A percentile compares a stretch with the other conserved stretches of the same genome.
phyloP scores from a whole-genome alignment of 2,888 invertebrate genomes.

The Parnassius mnemosyne region DNA sequence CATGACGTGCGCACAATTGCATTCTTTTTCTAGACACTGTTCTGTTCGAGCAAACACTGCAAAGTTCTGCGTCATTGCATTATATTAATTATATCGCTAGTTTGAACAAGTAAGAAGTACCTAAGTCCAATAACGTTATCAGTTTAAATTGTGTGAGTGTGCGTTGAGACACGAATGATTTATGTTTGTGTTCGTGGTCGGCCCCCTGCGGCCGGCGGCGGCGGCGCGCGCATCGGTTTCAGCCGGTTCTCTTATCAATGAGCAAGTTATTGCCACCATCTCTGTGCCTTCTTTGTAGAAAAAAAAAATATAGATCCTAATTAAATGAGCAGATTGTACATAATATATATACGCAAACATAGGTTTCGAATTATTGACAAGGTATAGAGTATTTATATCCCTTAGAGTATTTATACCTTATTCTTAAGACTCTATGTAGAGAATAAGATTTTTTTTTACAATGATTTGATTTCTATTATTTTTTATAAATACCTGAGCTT shows the following conservation, averaged over 20 bases:
- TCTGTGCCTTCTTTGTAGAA: conserved; percentile 41
- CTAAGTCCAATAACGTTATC: conserved; percentile 52
- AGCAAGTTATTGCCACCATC: conserved; percentile 52
- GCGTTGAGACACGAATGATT: conserved; percentile 31
- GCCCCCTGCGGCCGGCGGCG: conserved; percentile 69
- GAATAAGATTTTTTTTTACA: no score
- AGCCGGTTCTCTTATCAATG: conserved; percentile 67
- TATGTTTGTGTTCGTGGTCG: conserved; percentile 36
- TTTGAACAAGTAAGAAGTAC: conserved; percentile 35
- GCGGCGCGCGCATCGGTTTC: conserved; percentile 54
- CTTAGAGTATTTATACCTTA: no score
- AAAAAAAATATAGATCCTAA: conserved; percentile 11
- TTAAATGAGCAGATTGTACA: conserved; percentile 1
- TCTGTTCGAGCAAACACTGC: conserved; percentile 38
- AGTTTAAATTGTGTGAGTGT: conserved; percentile 33
- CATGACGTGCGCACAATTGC: conserved; percentile 16
- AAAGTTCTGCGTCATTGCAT: conserved; percentile 53
- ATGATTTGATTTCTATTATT: no score
- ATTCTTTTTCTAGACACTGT: conserved; percentile 23
- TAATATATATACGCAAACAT: no score
- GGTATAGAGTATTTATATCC: no score
- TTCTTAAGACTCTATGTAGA: no score
- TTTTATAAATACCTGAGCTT: no score
- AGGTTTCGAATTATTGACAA: no score
- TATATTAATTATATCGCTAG: conserved; percentile 39